phyloP scores from a whole-genome alignment of 2,888 invertebrate genomes.

The Drosophila tripunctata region DNA sequence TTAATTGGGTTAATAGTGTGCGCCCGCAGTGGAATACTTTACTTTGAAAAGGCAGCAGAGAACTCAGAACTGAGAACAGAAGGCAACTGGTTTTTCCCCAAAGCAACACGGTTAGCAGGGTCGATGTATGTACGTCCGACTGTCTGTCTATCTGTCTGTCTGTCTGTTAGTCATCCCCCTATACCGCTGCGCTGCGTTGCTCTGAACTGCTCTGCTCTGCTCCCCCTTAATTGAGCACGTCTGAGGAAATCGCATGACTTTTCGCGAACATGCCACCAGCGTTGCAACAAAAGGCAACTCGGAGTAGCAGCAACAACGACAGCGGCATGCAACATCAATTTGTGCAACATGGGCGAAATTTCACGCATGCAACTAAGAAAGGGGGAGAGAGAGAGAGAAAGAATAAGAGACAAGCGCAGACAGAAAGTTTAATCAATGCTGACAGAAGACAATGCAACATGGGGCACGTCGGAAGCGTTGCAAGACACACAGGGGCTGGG shows the following conservation, averaged over 20 bases:
- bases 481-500: not conserved
- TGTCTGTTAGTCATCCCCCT: too few species aligned
- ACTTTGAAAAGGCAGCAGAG: slow-evolving; percentile 1
- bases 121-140: too few species aligned
- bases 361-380: slow-evolving; percentile 59
- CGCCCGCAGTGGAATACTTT: slow-evolving; percentile 50
- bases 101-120: slow-evolving; percentile 24
- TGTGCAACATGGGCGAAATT: slow-evolving; percentile 74
- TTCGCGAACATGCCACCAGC: slow-evolving; percentile 69
- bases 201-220: not conserved
- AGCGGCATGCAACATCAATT: slow-evolving; percentile 70
- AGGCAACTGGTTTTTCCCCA: slow-evolving; percentile 21
- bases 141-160: too few species aligned
- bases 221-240: slow-evolving; percentile 59
- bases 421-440: slow-evolving; percentile 74
- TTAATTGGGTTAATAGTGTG: slow-evolving; percentile 61
- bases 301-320: slow-evolving; percentile 5
- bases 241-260: slow-evolving; percentile 67
- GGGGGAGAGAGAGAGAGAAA: not conserved
- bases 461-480: slow-evolving; percentile 6
- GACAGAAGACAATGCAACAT: slow-evolving; percentile 63
- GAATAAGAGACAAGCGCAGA: slow-evolving; percentile 55
- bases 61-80: not conserved
- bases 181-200: too few species aligned
- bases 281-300: slow-evolving; percentile 37